phyloP scores from a whole-genome alignment of 2,113 vertebrate species.

The Archilochus colubris region DNA sequence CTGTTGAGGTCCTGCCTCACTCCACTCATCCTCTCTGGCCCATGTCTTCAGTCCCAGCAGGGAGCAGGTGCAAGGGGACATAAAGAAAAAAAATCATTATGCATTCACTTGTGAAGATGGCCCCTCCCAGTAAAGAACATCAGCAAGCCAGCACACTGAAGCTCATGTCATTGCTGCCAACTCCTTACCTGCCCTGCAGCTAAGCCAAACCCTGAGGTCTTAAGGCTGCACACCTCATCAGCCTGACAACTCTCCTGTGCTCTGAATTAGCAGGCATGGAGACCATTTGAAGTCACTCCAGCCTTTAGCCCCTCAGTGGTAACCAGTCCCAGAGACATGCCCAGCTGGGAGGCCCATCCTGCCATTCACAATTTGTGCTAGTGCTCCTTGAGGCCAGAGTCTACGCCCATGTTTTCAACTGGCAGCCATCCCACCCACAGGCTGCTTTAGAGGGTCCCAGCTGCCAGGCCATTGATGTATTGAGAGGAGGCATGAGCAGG shows the following conservation, averaged over 20 bases:
- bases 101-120: fast-evolving
- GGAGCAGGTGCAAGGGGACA: neutral
- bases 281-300: neutral
- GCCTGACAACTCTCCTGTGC: neutral
- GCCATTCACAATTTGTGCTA: neutral
- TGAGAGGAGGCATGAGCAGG: neutral
- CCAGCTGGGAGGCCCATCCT: slow-evolving; percentile 13
- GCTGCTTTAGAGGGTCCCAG: neutral
- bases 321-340: neutral
- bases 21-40: neutral
- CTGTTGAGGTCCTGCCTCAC: neutral
- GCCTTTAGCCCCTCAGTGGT: neutral
- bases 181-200: neutral
- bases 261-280: neutral
- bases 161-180: fast-evolving
- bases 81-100: neutral
- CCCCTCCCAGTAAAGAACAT: neutral
- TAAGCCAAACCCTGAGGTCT: neutral
- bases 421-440: neutral
- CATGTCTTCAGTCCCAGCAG: fast-evolving
- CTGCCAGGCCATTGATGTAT: slow-evolving; percentile 11
- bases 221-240: fast-evolving
- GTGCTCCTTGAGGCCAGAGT: neutral
- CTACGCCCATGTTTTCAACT: slow-evolving; percentile 22
- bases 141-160: neutral